Evolutionary conservation across 1,140 invertebrate genomes (phyloP), one percentile per base, ranked within the genome.

Genomic region (Liolophura sinensis): DNA sequence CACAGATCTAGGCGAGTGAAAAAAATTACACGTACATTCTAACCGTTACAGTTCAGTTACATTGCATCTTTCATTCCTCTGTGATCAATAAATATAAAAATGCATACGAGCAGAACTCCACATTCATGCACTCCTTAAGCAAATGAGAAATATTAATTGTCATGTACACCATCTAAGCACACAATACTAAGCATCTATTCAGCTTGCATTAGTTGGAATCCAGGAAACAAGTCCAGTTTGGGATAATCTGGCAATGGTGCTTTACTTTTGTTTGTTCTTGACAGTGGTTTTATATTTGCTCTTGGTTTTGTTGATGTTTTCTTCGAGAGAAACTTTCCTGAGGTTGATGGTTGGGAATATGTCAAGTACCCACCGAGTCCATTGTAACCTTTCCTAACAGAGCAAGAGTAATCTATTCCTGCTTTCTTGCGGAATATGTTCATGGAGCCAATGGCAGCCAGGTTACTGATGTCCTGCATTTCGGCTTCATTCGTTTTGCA

Each of bases 371-470:
- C 70, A 46, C 74, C 74, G 47, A 76, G 64, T 58, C 74, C 74
- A 64, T 76, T 68, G 46, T 72, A 76, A 0, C 70, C 72, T 60
- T 65, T 71, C 15, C 69, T 68, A 0, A 59, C 62, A 57, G 62
- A 69, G 60, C 62, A 68, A 49, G 63, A 67, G 49, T 68, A 63
- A 31, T 67, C 54, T 14, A 70, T 46, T 14, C 74, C 56, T 1
- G 66, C 56, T 56, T 76, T 76, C 62, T 72, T 71, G 62, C 72
- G 70, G 49, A 76, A 72, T 25, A 68, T 72, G 40, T 72, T 69
- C 24, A 70, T 68, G 31, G 52, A 50, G 24, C 65, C 58, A 15
- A 73, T 58, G 24, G 40, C 50, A 12, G 50, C 60, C 16, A 71
- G 55, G 20, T 65, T 57, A 58, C 60, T 65, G 0, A 57, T 18